A percentile compares a stretch with the other conserved stretches of the same genome.
Conservation (phyloP, 2,113 vertebrate species). For the Brienomyrus longianalis region DNA sequence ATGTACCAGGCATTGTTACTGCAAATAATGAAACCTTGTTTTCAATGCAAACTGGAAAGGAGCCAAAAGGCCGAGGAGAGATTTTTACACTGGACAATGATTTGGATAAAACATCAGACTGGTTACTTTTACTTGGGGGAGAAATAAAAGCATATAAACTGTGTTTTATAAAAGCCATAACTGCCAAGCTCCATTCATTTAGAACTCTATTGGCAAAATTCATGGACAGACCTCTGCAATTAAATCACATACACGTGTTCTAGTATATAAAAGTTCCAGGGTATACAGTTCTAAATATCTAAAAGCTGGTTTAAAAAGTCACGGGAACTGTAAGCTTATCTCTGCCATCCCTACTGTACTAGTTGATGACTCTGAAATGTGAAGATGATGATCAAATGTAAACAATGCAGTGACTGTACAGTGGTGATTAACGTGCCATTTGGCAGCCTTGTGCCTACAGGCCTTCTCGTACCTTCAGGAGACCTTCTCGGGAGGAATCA, state of each 20-base stretch:
- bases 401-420: neutral
- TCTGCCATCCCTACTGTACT: neutral
- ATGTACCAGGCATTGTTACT: neutral
- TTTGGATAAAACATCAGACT: neutral
- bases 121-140: conserved; percentile 5
- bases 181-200: neutral
- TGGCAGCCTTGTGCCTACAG: neutral
- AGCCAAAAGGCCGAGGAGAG: neutral
- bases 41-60: neutral
- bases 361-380: neutral
- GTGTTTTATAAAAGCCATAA: neutral
- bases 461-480: conserved; percentile 60
- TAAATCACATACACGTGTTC: neutral
- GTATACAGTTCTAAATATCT: neutral
- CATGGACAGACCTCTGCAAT: neutral
- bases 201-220: neutral
- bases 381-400: neutral
- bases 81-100: neutral
- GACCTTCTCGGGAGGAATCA: conserved; percentile 62
- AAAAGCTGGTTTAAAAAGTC: neutral
- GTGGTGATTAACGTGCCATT: neutral
- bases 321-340: neutral
- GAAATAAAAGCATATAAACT: neutral
- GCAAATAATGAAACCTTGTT: conserved; percentile 3
- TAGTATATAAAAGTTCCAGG: neutral